Evolutionary conservation across 2,797 vertebrate genomes (phyloP).

Genomic region (Salmo trutta): DNA sequence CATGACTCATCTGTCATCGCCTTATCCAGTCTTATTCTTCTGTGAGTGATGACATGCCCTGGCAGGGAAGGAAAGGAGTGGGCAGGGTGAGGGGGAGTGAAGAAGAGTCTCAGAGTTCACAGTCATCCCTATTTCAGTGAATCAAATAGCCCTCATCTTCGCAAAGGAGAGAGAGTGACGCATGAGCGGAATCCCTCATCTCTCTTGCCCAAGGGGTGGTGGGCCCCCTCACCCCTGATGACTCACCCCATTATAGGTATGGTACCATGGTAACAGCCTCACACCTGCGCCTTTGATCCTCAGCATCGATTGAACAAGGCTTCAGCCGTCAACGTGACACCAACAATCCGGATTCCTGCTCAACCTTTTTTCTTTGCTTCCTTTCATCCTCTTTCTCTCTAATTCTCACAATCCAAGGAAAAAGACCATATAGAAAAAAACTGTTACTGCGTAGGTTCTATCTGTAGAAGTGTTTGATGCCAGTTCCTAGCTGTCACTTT

Average conservation of each 20-base stretch:
- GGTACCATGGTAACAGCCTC: background rate
- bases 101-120: background rate
- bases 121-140: constrained; percentile 2
- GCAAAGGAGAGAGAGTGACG: constrained; percentile 24
- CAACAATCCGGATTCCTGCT: background rate
- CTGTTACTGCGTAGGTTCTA: background rate
- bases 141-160: constrained; percentile 6
- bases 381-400: background rate
- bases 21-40: background rate
- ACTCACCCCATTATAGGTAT: background rate
- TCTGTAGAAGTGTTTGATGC: background rate
- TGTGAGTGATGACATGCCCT: constrained; percentile 5
- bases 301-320: background rate
- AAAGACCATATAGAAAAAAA: background rate
- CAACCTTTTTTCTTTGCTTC: background rate
- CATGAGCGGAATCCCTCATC: constrained; percentile 31
- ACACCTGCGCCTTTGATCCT: background rate
- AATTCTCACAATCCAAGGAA: background rate
- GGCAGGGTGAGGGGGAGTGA: constrained; percentile 1
- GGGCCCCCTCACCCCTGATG: constrained; percentile 15
- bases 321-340: background rate
- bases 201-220: constrained; percentile 13
- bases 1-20: background rate
- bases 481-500: background rate
- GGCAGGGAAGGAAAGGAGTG: constrained; percentile 4